Percentiles rank a stretch among this genome's conserved stretches.
Evolutionary conservation across 2,113 vertebrate species (phyloP).

Genomic region (Microcebus griseorufus): DNA sequence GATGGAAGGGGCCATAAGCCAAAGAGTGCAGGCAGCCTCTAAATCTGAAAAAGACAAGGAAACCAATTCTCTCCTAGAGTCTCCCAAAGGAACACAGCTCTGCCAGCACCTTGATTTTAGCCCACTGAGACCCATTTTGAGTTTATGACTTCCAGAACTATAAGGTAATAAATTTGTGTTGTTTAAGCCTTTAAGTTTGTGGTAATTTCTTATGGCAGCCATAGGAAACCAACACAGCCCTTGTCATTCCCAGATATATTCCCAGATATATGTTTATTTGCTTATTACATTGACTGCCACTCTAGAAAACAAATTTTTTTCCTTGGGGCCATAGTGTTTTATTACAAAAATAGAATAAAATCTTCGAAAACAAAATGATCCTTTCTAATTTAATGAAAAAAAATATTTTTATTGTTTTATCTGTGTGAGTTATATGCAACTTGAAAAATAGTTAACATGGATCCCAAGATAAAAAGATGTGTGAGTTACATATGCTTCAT

Average conservation of each 20-base stretch:
- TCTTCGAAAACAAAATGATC: no score
- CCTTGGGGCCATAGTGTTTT: no score
- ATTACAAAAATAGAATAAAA: no score
- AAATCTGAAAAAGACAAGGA: not conserved
- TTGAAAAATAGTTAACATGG: no score
- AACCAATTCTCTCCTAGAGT: not conserved
- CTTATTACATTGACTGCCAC: not conserved
- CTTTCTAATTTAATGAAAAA: no score
- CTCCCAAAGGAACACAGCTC: not conserved
- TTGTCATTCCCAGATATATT: not conserved
- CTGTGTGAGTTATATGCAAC: no score
- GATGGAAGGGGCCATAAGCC: not conserved
- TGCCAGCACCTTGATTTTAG: not conserved
- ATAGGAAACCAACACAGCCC: not conserved
- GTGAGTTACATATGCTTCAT: no score
- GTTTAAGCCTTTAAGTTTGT: not conserved
- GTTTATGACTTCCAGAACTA: not conserved
- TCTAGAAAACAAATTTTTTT: no score
- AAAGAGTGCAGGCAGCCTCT: not conserved
- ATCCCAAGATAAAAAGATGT: no score
- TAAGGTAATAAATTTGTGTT: not conserved
- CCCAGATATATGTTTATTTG: not conserved
- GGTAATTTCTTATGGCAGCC: not conserved
- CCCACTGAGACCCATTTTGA: not conserved
- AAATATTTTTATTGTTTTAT: no score